Base-by-base conservation (phyloP, 2,113 vertebrate genomes). In the Heterotilapia buettikoferi region DNA sequence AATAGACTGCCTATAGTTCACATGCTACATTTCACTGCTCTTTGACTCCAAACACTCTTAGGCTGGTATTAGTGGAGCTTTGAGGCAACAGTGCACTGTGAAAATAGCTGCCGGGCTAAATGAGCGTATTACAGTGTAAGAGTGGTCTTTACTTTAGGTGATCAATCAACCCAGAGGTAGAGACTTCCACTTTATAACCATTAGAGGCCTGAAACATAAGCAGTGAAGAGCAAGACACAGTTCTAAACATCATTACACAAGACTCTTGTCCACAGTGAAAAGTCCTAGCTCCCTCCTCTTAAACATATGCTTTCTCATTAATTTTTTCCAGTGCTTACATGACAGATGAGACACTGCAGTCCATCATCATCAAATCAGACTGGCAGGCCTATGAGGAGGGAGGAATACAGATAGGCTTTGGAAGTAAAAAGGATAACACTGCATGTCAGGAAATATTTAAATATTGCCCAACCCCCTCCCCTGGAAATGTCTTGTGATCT, bases 151-250 rank as follows among this genome's bases (percentile, higher is more conserved):
- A 92, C 88, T 93, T 92, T 86, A 86, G 89, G 89, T 94, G 88
- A 95, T 96, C 94, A 92, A 95, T 95, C 95, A 93, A 84, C 73
- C 82, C 85, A 19, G 85, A 89, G 91, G 91, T 87, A 89, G 86
- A 88, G 43, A 89, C 14, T 56, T 89, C 85, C 89, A 92, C 92
- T 94, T 93, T 91, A 88, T 93, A 92, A 92, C 92, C 91, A 93
- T 93, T 92, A 93, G 86, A 78, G 90, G 52, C 90, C 85, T 87
- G 92, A 95, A 92, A 94, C 76, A 21, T 68, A 82, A 92, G 88
- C 90, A 86, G 84, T 86, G 82, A 89, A 82, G 81, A 91, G 88
- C 80, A 68, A 86, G 86, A 83, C 33, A 56, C 52, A n/a, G 4
- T 84, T 90, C 81, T 63, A 88, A 94, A 93, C 92, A 90, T 86